A percentile compares a stretch with the other conserved stretches of the same genome.
phyloP scores from a whole-genome alignment of 2,888 invertebrate genomes.

The Philonicus albiceps region DNA sequence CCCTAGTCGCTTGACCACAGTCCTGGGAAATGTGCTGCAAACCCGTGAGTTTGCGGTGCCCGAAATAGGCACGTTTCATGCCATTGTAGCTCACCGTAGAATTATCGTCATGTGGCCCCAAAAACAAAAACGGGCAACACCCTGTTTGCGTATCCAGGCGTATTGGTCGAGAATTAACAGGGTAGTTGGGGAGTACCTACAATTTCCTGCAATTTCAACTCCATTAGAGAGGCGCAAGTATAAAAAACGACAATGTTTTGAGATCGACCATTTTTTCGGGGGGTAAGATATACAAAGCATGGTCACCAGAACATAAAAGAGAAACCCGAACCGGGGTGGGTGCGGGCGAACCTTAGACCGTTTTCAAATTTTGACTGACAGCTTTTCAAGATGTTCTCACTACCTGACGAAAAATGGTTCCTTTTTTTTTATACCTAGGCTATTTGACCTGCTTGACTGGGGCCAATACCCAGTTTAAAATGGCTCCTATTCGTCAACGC shows the following conservation, averaged over 20 bases:
- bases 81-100: no score
- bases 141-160: background rate
- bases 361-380: slow-evolving; percentile 48
- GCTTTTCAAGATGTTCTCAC: slow-evolving; percentile 48
- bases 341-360: slow-evolving; percentile 41
- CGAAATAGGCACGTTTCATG: background rate
- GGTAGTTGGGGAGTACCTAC: background rate
- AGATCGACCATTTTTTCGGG: slow-evolving; percentile 30
- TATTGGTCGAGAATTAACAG: background rate
- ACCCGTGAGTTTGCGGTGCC: background rate
- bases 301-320: slow-evolving; percentile 39
- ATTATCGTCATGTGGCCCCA: background rate
- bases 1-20: slow-evolving; percentile 44
- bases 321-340: slow-evolving; percentile 23
- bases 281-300: background rate
- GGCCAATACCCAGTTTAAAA: background rate
- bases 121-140: no score
- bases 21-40: background rate
- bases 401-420: slow-evolving; percentile 23
- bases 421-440: slow-evolving; percentile 28
- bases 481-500: background rate
- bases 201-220: slow-evolving; percentile 14
- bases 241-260: background rate
- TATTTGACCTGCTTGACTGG: slow-evolving; percentile 20
- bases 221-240: background rate